Percentiles rank a stretch among this genome's conserved stretches.
These are phyloP conservation scores for Sinocyclocheilus anshuiensis DNA, from an alignment of 2,113 vertebrate genomes.

Conservation along the genomic window DNA sequence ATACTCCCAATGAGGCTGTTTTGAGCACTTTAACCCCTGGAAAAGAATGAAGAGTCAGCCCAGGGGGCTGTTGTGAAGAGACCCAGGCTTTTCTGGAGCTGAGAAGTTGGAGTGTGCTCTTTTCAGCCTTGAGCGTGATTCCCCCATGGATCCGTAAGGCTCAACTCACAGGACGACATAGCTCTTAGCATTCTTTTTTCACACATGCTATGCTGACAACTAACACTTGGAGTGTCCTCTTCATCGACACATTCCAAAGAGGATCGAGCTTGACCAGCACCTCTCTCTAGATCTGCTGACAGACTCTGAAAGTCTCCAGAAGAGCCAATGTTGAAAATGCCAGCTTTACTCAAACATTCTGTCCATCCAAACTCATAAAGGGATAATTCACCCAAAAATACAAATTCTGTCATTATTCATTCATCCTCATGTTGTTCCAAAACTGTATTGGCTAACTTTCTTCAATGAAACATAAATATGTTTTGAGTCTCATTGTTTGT, in stretches of 20 bases:
- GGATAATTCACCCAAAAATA: neutral
- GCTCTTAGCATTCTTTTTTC: constrained; percentile 64
- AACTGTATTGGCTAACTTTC: neutral
- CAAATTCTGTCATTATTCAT: neutral
- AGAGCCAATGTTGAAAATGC: constrained; percentile 62
- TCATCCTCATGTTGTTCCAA: neutral
- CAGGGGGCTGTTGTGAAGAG: constrained; percentile 75
- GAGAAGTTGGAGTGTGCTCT: constrained; percentile 85
- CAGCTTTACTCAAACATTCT: constrained; percentile 64
- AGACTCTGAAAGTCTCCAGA: constrained; percentile 65
- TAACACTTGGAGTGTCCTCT: constrained; percentile 76
- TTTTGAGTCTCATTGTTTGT: no score
- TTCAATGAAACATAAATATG: neutral
- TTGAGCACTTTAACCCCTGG: constrained; percentile 75
- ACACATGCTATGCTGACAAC: constrained; percentile 73
- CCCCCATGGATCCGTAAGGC: constrained; percentile 51
- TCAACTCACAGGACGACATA: constrained; percentile 46
- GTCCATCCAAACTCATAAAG: constrained; percentile 27
- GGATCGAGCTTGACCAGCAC: constrained; percentile 64
- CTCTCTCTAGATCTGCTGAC: constrained; percentile 53
- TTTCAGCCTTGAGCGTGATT: constrained; percentile 77
- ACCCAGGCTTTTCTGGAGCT: constrained; percentile 67
- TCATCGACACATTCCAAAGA: constrained; percentile 79
- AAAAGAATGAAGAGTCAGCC: constrained; percentile 73
- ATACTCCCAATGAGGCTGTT: constrained; percentile 65